Base-by-base conservation (phyloP, 2,888 invertebrate genomes). In the Kuschelorhynchus macadamiae region DNA sequence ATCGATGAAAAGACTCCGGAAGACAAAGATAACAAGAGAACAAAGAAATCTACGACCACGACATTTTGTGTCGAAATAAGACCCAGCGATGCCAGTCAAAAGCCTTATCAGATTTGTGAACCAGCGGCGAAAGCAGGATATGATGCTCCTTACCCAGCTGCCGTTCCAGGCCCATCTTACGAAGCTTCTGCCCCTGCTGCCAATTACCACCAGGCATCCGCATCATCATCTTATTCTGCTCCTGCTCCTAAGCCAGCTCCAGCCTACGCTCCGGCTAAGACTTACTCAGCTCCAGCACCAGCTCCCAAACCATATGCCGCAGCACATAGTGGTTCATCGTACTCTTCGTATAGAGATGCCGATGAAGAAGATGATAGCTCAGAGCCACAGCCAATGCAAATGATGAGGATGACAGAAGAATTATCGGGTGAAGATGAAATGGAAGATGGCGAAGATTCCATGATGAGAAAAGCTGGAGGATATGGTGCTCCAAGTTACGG, bases 41-140 rank as follows among this genome's bases (percentile, higher is more conserved):
- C 78, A 17, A 85, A 85, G 75, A 84, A 85, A 32, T 81, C 83
- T 0, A 73, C 81, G 2, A 81, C 84, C 1, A 85, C 85, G 7
- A 85, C 85, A 0, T 84, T 86, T 73, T 86, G 86, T 75, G 82
- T 86, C 3, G 85, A 86, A 72, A 82, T 86, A 55, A 77, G 81
- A 18, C 85, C 85, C 1, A 83, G 77, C 63, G 78, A 77, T 41
- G 79, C 80, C 0, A 79, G 81, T 70, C 80, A 82, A 67, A 79
- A 78, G 67, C 82, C 84, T 0, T 83, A 81, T 76, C 81, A 83
- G 72, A 77, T 84, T 3, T 83, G 83, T 69, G 81, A 83, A 71
- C 77, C 79, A 1, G 52, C 75, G 8, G 72, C 74, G n/a, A 25
- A 67, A 55, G 39, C 71, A 17, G 33, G 41, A 14, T 49, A 46